Base-by-base conservation (phyloP, 2,888 invertebrate genomes). In the Disparrhopalites patrizii region DNA sequence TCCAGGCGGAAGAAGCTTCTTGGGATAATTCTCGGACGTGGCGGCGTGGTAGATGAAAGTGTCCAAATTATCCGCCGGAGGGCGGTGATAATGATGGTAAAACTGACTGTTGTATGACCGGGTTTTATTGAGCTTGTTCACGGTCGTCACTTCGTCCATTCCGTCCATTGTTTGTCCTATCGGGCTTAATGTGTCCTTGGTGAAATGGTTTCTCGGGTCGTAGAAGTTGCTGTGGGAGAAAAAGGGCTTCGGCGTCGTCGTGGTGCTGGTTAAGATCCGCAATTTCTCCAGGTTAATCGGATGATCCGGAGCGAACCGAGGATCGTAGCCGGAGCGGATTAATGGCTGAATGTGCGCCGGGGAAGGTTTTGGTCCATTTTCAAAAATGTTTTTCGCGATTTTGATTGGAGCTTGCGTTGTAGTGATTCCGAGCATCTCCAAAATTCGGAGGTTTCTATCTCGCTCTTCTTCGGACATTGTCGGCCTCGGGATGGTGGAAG, bases 241-340 rank as follows among this genome's bases (percentile, higher is more conserved):
- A 33, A 68, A 69, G 20, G 69, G 58, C n/a, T 18, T 25, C 13
- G 55, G 64, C 18, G 60, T 60, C 4, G 60, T 63, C 0, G 67
- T 65, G 3, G 64, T 64, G 7, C 54, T 67, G 67, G 66, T 69
- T 58, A 63, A 60, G 50, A 18, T 10, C 15, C 33, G 62, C 36
- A 70, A 20, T 57, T 68, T 70, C 10, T 71, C 73, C 18, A 58
- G 61, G 38, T 75, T 75, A 1, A 73, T 52, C 47, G 72, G 72
- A 52, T 75, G 74, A 57, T 73, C 70, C n/a, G 74, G 74, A 18
- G 74, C 71, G 63, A 40, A 73, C 7, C 74, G 60, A 0, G 74
- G 74, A 47, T 75, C 74, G 38, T 75, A 75, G 23, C 61, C 66
- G 38, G 23, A 64, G 20, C 51, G 30, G 10, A 61, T 50, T n/a